phyloP scores from a whole-genome alignment of 92 coral and sea anemone genomes.

The Diadumene lineata region DNA sequence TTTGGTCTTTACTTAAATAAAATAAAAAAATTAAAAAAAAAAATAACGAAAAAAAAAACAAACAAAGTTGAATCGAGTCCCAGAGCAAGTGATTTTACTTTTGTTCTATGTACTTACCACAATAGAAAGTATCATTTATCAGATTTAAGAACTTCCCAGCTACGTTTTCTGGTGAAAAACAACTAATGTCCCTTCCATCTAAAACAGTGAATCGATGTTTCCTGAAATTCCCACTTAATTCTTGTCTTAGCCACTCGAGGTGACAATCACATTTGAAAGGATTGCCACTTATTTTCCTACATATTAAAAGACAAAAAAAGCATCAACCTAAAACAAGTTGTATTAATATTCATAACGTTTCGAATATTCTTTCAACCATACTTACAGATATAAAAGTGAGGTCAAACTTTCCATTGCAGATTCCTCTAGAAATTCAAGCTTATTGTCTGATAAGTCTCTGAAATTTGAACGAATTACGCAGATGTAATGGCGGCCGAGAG shows the following conservation, averaged over 20 bases:
- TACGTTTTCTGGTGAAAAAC: background rate
- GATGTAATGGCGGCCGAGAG: too few species aligned
- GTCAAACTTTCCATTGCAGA: background rate
- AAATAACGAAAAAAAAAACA: too few species aligned
- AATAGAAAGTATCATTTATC: background rate
- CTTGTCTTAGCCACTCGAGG: constrained; percentile 7
- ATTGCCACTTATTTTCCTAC: constrained; percentile 1
- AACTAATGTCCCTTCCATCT: background rate
- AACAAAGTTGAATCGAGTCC: too few species aligned
- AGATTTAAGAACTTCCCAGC: background rate
- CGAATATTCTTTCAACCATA: too few species aligned
- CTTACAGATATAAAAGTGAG: background rate
- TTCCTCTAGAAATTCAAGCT: background rate
- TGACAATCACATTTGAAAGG: constrained; percentile 1
- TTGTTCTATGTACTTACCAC: constrained; percentile 10
- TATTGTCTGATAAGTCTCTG: constrained; percentile 5
- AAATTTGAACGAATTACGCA: background rate
- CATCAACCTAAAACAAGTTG: too few species aligned
- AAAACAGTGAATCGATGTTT: background rate
- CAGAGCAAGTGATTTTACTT: too few species aligned
- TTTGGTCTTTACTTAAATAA: too few species aligned
- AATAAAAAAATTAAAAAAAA: too few species aligned
- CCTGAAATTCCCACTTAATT: background rate
- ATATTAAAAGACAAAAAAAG: background rate
- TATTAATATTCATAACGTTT: too few species aligned